These are phyloP conservation scores for Fratercula arctica DNA, from an alignment of 2,797 vertebrate species.

Conservation along the genomic window DNA sequence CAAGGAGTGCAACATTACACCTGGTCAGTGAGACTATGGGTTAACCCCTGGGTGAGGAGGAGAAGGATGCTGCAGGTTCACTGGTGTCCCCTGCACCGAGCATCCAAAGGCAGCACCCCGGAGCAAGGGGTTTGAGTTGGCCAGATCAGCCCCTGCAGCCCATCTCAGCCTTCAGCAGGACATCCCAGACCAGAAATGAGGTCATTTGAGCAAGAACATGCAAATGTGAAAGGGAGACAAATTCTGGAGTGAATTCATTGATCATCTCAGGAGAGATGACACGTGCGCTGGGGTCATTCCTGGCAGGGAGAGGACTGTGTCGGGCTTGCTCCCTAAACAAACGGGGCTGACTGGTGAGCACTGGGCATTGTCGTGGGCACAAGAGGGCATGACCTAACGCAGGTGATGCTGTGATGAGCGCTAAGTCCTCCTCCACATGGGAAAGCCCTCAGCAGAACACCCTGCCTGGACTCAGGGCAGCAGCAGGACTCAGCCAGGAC, in stretches of 20 bases:
- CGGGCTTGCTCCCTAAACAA: not conserved
- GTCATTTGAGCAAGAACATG: not conserved
- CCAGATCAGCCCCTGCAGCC: not conserved
- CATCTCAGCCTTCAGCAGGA: not conserved
- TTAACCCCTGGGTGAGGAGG: not conserved
- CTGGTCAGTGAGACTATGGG: not conserved
- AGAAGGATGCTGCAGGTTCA: not conserved
- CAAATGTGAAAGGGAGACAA: not conserved
- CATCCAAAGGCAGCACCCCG: not conserved
- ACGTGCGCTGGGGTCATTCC: not conserved
- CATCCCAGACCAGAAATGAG: not conserved
- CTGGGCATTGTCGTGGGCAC: not conserved
- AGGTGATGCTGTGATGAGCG: not conserved
- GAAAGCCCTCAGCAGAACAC: not conserved
- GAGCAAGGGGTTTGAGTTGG: not conserved
- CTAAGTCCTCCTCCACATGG: not conserved
- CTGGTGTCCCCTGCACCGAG: not conserved
- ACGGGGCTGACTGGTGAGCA: not conserved
- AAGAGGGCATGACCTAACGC: accelerated
- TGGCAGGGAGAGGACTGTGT: not conserved
- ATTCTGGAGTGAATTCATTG: not conserved
- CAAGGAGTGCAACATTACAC: no score
- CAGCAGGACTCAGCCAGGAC: no score
- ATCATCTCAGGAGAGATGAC: not conserved
- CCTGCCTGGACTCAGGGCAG: not conserved